phyloP scores from a whole-genome alignment of 2,797 vertebrate species.

The Tokudaia tokunoshimensis region DNA sequence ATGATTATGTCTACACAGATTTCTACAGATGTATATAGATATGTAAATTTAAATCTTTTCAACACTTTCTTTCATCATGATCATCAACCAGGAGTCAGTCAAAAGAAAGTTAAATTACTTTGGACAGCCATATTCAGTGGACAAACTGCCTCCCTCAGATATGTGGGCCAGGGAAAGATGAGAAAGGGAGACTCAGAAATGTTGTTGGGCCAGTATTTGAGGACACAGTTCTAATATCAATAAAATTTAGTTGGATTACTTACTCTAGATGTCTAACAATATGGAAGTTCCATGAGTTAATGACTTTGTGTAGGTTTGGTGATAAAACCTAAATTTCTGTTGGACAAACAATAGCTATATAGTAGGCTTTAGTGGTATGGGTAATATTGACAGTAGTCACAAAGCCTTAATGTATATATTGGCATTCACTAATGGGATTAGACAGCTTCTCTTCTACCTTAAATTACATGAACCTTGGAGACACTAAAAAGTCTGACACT shows the following conservation, averaged over 20 bases:
- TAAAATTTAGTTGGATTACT: neutral
- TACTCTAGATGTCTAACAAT: neutral
- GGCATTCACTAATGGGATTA: neutral
- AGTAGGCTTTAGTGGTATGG: neutral
- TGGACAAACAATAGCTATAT: neutral
- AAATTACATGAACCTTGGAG: neutral
- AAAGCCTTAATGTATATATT: neutral
- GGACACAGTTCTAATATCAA: neutral
- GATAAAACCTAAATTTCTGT: neutral
- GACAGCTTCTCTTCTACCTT: neutral
- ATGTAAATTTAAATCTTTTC: neutral
- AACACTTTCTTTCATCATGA: neutral
- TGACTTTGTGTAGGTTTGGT: neutral
- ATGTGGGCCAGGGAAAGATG: neutral
- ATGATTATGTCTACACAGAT: neutral
- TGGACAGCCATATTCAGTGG: neutral
- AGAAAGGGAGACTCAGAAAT: neutral
- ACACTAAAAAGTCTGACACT: neutral
- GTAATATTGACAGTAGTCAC: neutral
- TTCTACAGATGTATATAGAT: neutral
- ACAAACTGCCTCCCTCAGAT: neutral
- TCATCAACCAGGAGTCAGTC: neutral
- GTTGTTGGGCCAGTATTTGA: neutral
- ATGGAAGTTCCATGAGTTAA: neutral
- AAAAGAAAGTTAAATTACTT: neutral